These are phyloP conservation scores for Antrozous pallidus DNA, from an alignment of 2,797 vertebrate genomes.

Conservation along the genomic window DNA sequence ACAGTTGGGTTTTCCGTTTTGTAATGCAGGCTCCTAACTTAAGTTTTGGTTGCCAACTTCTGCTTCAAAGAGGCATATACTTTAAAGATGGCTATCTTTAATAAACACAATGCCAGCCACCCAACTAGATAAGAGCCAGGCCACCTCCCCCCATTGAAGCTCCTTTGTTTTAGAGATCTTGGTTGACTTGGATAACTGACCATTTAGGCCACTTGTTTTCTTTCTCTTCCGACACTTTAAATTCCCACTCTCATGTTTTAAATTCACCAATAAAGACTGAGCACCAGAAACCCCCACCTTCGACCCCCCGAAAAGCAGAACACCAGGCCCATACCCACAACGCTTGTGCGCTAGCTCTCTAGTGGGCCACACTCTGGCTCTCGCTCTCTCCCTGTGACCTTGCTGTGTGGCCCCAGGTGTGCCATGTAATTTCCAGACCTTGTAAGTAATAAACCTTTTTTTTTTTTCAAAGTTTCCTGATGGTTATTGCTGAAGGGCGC, in stretches of 20 bases:
- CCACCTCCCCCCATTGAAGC: neutral
- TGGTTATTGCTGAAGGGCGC: slow-evolving; percentile 36
- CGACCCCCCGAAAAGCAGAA: neutral
- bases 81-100: neutral
- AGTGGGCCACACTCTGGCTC: neutral
- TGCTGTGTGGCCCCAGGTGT: slow-evolving; percentile 7
- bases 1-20: neutral
- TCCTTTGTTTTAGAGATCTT: neutral
- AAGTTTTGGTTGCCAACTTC: neutral
- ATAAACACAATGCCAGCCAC: neutral
- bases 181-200: neutral
- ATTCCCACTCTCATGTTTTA: slow-evolving; percentile 25
- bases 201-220: neutral
- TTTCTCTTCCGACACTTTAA: neutral
- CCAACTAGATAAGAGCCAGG: neutral
- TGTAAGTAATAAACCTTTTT: slow-evolving; percentile 37
- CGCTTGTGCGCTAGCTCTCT: neutral
- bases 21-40: neutral
- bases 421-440: slow-evolving; percentile 31
- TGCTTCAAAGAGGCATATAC: neutral
- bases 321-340: neutral
- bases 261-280: slow-evolving; percentile 28
- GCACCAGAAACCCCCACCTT: neutral
- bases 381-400: neutral
- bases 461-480: slow-evolving; percentile 28